A percentile compares a stretch with the other conserved stretches of the same genome.
Evolutionary conservation across 2,888 invertebrate species (phyloP).

Genomic region (Platycheirus rosarum): DNA sequence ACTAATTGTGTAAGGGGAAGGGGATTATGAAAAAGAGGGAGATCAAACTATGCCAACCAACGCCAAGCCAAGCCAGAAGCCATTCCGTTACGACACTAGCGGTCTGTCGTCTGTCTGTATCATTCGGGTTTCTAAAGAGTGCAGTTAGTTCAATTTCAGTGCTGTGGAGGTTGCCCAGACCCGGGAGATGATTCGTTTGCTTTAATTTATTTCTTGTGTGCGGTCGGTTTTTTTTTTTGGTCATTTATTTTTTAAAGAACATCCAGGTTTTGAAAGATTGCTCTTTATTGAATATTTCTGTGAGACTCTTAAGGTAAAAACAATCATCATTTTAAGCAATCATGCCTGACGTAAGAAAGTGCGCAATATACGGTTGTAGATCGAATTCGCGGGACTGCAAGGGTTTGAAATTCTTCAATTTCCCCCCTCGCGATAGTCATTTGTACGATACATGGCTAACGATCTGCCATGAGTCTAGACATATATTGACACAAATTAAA

Average conservation of each 20-base stretch:
- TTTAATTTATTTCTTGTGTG: slow-evolving; percentile 31
- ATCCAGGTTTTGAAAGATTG: not conserved
- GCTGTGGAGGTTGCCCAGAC: slow-evolving; percentile 45
- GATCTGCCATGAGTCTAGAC: slow-evolving; percentile 79
- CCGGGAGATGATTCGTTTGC: slow-evolving; percentile 37
- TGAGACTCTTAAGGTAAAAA: no score
- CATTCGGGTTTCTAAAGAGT: slow-evolving; percentile 33
- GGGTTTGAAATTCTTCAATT: slow-evolving; percentile 80
- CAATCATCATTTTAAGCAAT: no score
- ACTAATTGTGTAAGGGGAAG: not conserved
- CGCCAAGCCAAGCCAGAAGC: no score
- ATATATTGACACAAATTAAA: slow-evolving; percentile 78
- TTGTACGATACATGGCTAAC: slow-evolving; percentile 80
- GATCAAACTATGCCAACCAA: slow-evolving; percentile 21
- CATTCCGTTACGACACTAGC: not conserved
- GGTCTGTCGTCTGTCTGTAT: slow-evolving; percentile 1
- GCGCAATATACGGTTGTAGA: slow-evolving; percentile 80
- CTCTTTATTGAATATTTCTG: slow-evolving; percentile 5
- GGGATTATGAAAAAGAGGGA: slow-evolving; percentile 37
- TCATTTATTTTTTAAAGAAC: not conserved
- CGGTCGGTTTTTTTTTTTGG: not conserved
- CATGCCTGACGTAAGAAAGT: slow-evolving; percentile 81
- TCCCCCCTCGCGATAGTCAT: slow-evolving; percentile 80
- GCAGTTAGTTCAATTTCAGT: slow-evolving; percentile 45
- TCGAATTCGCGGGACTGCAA: slow-evolving; percentile 80